Percentiles rank a stretch among this genome's conserved stretches.
Evolutionary conservation across 2,888 invertebrate species (phyloP).

Genomic region (Cephus nigrinus): DNA sequence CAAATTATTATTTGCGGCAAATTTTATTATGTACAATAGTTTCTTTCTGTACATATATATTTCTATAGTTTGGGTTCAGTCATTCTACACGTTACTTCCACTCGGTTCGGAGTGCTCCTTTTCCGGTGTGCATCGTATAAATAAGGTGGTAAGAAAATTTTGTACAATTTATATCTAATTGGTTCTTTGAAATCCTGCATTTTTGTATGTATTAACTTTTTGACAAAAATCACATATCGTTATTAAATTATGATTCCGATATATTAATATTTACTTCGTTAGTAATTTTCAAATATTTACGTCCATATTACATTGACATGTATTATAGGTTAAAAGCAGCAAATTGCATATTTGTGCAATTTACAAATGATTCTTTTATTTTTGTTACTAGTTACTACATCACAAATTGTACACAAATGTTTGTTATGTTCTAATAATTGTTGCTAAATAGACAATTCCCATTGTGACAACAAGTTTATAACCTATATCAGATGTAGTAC

Average conservation of each 20-base stretch:
- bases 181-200: slow-evolving; percentile 29
- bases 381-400: background rate
- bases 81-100: slow-evolving; percentile 33
- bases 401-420: background rate
- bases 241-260: background rate
- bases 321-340: slow-evolving; percentile 23
- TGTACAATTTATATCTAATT: slow-evolving; percentile 35
- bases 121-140: slow-evolving; percentile 47
- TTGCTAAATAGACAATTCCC: background rate
- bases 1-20: background rate
- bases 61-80: background rate
- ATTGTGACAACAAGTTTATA: background rate
- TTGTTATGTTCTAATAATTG: background rate
- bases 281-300: slow-evolving; percentile 8
- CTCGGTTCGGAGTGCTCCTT: slow-evolving; percentile 37
- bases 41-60: background rate
- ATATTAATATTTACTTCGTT: slow-evolving; percentile 9
- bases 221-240: background rate
- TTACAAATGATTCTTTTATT: background rate
- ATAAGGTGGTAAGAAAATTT: slow-evolving; percentile 45
- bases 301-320: slow-evolving; percentile 6
- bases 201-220: slow-evolving; percentile 7
- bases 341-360: background rate
- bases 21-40: background rate
- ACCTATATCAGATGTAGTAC: background rate